Evolutionary conservation across 2,113 vertebrate genomes (phyloP).

Genomic region (Psephotus haematonotus): DNA sequence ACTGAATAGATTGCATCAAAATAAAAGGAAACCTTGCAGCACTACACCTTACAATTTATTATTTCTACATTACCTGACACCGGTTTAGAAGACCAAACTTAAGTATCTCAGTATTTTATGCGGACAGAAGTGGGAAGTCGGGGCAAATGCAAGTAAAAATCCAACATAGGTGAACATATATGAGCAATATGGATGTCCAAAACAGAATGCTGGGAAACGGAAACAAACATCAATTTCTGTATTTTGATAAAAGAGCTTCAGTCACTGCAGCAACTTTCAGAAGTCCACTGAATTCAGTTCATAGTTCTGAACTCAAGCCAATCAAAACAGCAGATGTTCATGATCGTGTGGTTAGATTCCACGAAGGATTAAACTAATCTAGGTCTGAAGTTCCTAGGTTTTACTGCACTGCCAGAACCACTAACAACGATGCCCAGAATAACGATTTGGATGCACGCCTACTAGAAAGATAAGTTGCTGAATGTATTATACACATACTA

Average conservation of each 20-base stretch:
- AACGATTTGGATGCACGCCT: neutral
- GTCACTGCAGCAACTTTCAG: neutral
- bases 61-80: neutral
- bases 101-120: neutral
- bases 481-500: neutral
- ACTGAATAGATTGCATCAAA: neutral
- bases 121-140: neutral
- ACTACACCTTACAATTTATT: neutral
- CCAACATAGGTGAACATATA: accelerated
- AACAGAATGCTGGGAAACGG: neutral
- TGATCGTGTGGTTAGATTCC: neutral
- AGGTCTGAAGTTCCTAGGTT: neutral
- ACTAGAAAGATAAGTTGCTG: neutral
- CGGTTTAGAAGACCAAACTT: neutral
- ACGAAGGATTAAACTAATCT: neutral
- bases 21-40: neutral
- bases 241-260: neutral
- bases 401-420: neutral
- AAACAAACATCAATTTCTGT: neutral
- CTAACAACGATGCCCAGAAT: neutral
- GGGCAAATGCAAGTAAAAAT: neutral
- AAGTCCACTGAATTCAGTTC: neutral
- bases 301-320: neutral
- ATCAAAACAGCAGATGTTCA: neutral
- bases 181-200: neutral